phyloP scores from a whole-genome alignment of 2,888 invertebrate genomes.

The Drosophila subsilvestris region DNA sequence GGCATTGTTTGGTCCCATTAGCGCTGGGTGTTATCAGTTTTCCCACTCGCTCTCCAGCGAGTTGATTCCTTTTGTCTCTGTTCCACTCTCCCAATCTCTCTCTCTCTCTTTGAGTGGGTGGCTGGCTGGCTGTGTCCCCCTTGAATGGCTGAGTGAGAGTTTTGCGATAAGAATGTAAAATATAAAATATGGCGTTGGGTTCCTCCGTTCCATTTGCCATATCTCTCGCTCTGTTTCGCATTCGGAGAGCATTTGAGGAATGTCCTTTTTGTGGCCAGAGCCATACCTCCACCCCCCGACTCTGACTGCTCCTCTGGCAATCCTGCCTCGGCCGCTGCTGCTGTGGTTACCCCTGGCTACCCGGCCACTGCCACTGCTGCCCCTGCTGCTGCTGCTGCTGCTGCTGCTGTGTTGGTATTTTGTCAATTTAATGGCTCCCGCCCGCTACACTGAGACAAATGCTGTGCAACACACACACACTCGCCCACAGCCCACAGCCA shows the following conservation, averaged over 20 bases:
- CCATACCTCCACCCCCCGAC: neutral
- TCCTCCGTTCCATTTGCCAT: conserved; percentile 27
- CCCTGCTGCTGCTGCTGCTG: conserved; percentile 33
- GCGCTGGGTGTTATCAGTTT: conserved; percentile 82
- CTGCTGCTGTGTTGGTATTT: conserved; percentile 70
- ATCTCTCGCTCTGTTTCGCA: conserved; percentile 44
- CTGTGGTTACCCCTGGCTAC: neutral
- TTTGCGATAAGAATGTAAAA: conserved; percentile 84
- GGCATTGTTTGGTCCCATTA: conserved; percentile 83
- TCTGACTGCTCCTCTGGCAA: neutral
- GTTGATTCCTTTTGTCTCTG: conserved; percentile 67
- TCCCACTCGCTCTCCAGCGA: conserved; percentile 61
- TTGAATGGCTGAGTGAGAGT: conserved; percentile 77
- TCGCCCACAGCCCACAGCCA: neutral
- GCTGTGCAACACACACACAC: neutral
- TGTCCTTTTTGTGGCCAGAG: conserved; percentile 81
- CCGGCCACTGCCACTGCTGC: neutral
- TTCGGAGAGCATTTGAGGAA: conserved; percentile 76
- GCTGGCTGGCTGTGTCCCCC: conserved; percentile 19
- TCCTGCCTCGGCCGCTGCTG: conserved; percentile 2
- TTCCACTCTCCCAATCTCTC: conserved; percentile 10
- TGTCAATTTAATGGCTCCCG: conserved; percentile 76
- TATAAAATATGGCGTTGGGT: conserved; percentile 82
- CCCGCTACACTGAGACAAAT: conserved; percentile 61
- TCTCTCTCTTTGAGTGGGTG: conserved; percentile 14